These are phyloP conservation scores for Procambarus virginalis DNA, from an alignment of 1,140 invertebrate genomes.

Conservation along the genomic window DNA sequence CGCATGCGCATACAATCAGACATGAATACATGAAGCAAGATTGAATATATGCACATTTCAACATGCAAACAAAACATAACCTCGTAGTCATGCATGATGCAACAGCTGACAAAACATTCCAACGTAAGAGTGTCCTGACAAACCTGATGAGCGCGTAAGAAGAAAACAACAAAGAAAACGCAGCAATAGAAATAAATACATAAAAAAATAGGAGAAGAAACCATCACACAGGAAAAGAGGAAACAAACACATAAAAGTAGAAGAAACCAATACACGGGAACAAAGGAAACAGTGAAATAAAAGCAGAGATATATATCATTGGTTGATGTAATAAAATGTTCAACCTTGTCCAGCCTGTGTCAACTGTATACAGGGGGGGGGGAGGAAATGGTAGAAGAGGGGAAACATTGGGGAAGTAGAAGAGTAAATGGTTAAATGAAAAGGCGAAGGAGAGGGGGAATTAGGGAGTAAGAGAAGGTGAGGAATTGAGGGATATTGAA, in stretches of 20 bases:
- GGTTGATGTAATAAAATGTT: conserved; percentile 7
- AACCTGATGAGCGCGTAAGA: too few species aligned
- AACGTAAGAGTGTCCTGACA: too few species aligned
- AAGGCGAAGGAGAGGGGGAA: background rate
- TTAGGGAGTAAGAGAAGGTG: background rate
- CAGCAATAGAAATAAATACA: too few species aligned
- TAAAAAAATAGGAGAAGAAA: too few species aligned
- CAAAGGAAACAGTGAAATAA: background rate
- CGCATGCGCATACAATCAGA: too few species aligned
- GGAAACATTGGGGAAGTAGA: background rate
- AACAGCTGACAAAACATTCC: too few species aligned
- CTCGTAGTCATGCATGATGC: too few species aligned
- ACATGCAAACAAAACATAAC: too few species aligned
- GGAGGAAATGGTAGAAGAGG: background rate
- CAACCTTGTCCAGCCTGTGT: background rate
- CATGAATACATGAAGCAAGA: too few species aligned
- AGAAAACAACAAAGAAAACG: too few species aligned
- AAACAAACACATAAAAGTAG: background rate
- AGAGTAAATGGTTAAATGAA: background rate
- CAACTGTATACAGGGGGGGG: background rate
- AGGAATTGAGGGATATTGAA: too few species aligned
- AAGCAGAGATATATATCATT: conserved; percentile 4
- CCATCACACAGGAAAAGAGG: background rate
- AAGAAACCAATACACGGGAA: background rate
- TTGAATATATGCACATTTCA: too few species aligned